These are phyloP conservation scores for Ondatra zibethicus DNA, from an alignment of 2,113 vertebrate species.

Conservation along the genomic window DNA sequence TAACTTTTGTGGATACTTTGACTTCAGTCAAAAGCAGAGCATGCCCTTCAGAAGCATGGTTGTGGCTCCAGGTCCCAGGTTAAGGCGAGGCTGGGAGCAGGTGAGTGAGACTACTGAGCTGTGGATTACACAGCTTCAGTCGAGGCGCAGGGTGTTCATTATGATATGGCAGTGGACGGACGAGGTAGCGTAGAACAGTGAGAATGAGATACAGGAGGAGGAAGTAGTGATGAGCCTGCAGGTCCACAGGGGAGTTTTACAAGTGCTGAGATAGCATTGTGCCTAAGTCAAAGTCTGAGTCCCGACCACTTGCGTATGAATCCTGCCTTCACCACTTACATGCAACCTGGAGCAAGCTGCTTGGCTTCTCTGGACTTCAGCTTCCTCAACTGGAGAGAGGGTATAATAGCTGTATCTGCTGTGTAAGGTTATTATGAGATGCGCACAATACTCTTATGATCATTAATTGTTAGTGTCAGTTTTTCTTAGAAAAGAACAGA, in stretches of 20 bases:
- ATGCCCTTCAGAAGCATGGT: slow-evolving; percentile 10
- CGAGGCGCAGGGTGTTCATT: neutral
- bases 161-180: neutral
- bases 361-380: neutral
- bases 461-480: too few species aligned
- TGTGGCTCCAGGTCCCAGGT: neutral
- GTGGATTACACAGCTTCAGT: neutral
- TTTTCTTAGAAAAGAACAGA: neutral
- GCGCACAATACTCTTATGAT: neutral
- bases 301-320: neutral
- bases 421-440: neutral
- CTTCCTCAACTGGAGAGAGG: neutral
- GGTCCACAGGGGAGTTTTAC: neutral
- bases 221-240: neutral
- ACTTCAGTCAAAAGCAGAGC: slow-evolving; percentile 19
- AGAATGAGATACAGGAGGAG: neutral
- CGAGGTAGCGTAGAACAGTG: neutral
- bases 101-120: neutral
- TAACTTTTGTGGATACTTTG: neutral
- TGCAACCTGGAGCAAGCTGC: neutral
- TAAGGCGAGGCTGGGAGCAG: neutral
- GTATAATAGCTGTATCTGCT: neutral
- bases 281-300: neutral
- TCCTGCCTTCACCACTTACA: neutral
- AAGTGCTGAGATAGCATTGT: neutral